These are phyloP conservation scores for Scylla paramamosain DNA, from an alignment of 1,140 invertebrate species.

Conservation along the genomic window DNA sequence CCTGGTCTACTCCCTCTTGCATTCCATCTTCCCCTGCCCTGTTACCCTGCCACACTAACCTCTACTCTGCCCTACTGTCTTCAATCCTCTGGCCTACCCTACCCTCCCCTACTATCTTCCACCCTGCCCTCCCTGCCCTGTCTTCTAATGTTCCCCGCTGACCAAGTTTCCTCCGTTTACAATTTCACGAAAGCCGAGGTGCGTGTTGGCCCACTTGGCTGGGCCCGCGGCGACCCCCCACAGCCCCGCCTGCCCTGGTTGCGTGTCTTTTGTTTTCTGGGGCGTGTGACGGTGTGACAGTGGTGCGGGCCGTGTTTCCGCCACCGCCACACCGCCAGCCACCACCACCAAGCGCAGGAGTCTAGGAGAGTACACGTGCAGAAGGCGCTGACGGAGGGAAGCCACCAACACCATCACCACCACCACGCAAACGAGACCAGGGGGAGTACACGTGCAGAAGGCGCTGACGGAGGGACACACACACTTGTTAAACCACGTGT, in stretches of 20 bases:
- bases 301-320: background rate
- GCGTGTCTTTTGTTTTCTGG: too few species aligned
- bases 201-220: background rate
- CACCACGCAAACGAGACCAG: background rate
- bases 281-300: background rate
- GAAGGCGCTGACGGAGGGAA: too few species aligned
- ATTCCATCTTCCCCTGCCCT: too few species aligned
- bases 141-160: background rate
- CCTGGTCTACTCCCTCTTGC: too few species aligned
- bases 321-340: background rate
- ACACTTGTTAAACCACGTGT: too few species aligned
- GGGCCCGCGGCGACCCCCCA: background rate
- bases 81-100: too few species aligned
- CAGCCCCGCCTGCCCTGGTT: background rate
- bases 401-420: too few species aligned
- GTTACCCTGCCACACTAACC: too few species aligned
- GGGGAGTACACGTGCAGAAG: too few species aligned
- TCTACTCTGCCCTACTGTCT: too few species aligned
- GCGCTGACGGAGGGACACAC: too few species aligned
- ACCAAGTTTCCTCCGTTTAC: background rate
- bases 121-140: background rate
- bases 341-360: background rate
- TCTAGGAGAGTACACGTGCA: background rate
- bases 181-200: background rate
- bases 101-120: background rate